Base-by-base conservation (phyloP, 1,140 invertebrate genomes). In the Araneus ventricosus region DNA sequence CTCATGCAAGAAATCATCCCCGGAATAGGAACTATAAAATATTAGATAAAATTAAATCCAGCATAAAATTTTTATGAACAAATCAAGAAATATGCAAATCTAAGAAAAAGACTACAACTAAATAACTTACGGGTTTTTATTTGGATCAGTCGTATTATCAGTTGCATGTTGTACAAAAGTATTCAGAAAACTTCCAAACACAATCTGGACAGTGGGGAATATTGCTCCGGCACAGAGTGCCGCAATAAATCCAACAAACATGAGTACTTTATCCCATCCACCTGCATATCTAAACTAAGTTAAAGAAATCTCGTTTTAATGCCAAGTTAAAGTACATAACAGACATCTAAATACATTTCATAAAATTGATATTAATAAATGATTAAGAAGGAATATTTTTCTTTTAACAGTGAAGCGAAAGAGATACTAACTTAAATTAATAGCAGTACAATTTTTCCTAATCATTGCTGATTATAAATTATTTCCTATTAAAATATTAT, bases 181-280 rank as follows among this genome's bases (percentile, higher is more conserved):
- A 27, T 96, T 96, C 0, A 97, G 96, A 88, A 97, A 95, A 90
- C 96, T 95, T 4, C 97, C 97, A 94, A 97, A 97, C 24, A 97
- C 95, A 14, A 97, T 95, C 70, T 97, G 97, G 94, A 97, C 97
- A 14, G 97, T 94, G 0, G 97, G 97, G 59, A 97, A 96, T 59
- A 96, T 96, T 8, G 96, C 95, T 20, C 97, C 97, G 24, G 97
- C 96, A 63, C 96, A 95, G 2, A 96, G 93, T 0, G 97, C 96
- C 67, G 95, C 96, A 80, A 97, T 22, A 6, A 96, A 94, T 8
- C 97, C 97, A 14, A 97, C 93, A 8, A 94, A 93, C 93, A 97
- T 96, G n/a, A 97, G 95, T 0, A 96, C 93, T 95, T 96, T 96
- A 95, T 97, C 97, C 59, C 94, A 95, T 37, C 82, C 94, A 4